Conservation (phyloP, 2,797 vertebrate genomes). For the Alfaro cultratus region DNA sequence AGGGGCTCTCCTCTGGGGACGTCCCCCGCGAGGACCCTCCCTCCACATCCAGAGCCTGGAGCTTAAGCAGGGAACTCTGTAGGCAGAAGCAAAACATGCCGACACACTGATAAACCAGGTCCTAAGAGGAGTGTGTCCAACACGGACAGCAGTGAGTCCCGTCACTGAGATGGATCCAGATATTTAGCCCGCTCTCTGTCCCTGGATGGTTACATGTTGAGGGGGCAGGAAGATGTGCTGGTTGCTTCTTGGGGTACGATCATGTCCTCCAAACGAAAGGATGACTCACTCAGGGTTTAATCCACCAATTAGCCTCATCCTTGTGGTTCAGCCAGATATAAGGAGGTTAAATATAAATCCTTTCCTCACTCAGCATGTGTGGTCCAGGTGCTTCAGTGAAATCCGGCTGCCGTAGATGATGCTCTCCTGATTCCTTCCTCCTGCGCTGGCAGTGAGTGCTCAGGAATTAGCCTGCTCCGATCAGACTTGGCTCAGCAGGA, state of each 20-base stretch:
- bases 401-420: background rate
- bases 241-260: conserved; percentile 13
- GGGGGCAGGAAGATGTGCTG: background rate
- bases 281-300: background rate
- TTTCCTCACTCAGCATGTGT: background rate
- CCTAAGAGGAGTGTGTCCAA: conserved; percentile 17
- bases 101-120: conserved; percentile 35
- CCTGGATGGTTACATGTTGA: conserved; percentile 24
- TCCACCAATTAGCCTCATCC: conserved; percentile 27
- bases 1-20: conserved; percentile 75
- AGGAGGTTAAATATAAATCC: background rate
- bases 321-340: conserved; percentile 36
- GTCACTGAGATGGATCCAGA: conserved; percentile 25
- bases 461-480: conserved; percentile 28
- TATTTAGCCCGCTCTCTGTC: conserved; percentile 36
- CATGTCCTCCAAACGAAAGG: conserved; percentile 2
- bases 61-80: conserved; percentile 93
- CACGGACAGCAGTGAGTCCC: background rate
- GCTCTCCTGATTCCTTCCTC: background rate
- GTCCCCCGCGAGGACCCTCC: conserved; percentile 69
- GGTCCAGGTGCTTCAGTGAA: conserved; percentile 14
- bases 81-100: conserved; percentile 96
- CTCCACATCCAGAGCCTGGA: conserved; percentile 89
- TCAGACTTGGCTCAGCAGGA: conserved; percentile 8
- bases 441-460: background rate